Base-by-base conservation (phyloP, 1,140 invertebrate species). In the Calycopis cecrops region DNA sequence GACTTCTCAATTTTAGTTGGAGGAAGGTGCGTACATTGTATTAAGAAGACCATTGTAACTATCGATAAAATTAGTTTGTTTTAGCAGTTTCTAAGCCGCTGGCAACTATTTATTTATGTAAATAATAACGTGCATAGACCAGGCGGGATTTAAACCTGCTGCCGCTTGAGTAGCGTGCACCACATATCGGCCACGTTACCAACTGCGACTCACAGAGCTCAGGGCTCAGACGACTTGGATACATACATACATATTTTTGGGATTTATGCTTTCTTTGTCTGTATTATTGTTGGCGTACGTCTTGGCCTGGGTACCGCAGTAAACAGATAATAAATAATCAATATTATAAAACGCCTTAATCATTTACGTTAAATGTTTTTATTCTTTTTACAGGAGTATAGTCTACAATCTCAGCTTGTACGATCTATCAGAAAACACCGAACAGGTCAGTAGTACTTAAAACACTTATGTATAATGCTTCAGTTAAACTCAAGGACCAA, bases 1-100 rank as follows among this genome's bases (percentile, higher is more conserved):
- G 85, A 87, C 65, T 80, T 83, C 61, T 87, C 84, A 42, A 81
- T 88, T 61, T 76, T 88, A 65, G 78, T 88, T 44, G 87, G 85
- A 35, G 85, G 79, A 62, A 86, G 87, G 87, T 88, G 67, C 76
- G 69, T 60, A 51, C 44, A 38, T 48, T 52, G 4, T 14, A 35
- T 21, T 21, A 21, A 4, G n/a, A 18, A 3, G 6, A 10, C 8
- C 1, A 10, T 11, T 47, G 12, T 37, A 2, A 37, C n/a, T n/a
- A n/a, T n/a, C 9, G 35, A 4, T 3, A 10, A 37, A 37, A 11
- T 10, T 17, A 38, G 12, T 12, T 38, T 12, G 21, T 53, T 50
- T 9, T 50, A 54, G 34, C 50, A 40, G 3, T 12, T 40, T 14
- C 1, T 11, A 40, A 40, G 8, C 37, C 6, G 10, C 14, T 10